Evolutionary conservation across 2,888 invertebrate genomes (phyloP).

Genomic region (Brenthis ino): DNA sequence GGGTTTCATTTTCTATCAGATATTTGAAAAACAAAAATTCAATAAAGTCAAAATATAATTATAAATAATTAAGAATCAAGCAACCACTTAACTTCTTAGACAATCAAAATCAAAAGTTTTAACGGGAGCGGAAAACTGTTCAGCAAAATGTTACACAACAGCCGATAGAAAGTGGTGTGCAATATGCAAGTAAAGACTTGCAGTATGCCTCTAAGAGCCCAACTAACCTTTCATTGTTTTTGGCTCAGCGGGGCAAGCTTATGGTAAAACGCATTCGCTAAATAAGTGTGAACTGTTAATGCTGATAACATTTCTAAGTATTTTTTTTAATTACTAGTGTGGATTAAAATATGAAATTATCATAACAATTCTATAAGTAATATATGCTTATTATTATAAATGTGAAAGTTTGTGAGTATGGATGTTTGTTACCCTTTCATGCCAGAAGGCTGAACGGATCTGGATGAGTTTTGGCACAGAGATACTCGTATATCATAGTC

Average conservation of each 20-base stretch:
- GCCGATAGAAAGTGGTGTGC: slow-evolving; percentile 34
- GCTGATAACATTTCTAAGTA: neutral
- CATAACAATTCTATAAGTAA: too few relatives aligned
- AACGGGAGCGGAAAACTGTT: slow-evolving; percentile 16
- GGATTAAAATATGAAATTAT: neutral
- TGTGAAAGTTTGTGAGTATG: too few relatives aligned
- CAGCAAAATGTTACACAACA: slow-evolving; percentile 26
- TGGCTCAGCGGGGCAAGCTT: slow-evolving; percentile 32
- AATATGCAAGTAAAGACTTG: slow-evolving; percentile 38
- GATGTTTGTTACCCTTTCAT: too few relatives aligned
- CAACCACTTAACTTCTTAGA: neutral
- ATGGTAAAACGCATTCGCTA: slow-evolving; percentile 17
- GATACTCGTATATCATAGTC: too few relatives aligned
- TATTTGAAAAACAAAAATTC: too few relatives aligned
- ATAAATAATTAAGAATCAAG: too few relatives aligned
- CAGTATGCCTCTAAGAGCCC: slow-evolving; percentile 37
- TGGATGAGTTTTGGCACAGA: too few relatives aligned
- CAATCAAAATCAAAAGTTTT: slow-evolving; percentile 12
- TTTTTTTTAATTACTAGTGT: neutral
- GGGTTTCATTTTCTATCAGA: too few relatives aligned
- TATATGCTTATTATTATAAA: neutral
- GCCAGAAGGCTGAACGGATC: too few relatives aligned
- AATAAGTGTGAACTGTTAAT: slow-evolving; percentile 12
- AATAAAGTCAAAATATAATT: too few relatives aligned
- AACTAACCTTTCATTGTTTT: slow-evolving; percentile 41